phyloP scores from a whole-genome alignment of 1,140 invertebrate species.

The Phymorhynchus buccinoides region DNA sequence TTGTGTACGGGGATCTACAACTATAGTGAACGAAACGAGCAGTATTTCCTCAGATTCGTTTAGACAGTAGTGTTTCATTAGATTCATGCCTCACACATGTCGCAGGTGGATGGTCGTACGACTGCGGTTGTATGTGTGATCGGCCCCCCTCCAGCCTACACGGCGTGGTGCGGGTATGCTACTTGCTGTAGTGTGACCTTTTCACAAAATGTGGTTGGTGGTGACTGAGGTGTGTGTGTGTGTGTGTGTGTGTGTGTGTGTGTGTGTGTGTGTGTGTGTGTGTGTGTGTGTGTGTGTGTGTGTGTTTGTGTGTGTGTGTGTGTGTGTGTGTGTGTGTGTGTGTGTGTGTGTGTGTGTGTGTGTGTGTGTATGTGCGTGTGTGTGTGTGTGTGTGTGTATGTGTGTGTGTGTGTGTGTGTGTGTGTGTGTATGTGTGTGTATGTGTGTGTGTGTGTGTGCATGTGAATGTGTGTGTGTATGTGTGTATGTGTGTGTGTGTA shows the following conservation, averaged over 20 bases:
- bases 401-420: conserved; percentile 3
- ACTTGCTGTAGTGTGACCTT: not conserved
- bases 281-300: conserved; percentile 14
- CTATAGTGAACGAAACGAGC: too few relatives aligned
- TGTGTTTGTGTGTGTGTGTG: conserved; percentile 9
- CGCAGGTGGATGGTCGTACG: too few relatives aligned
- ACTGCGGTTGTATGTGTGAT: too few relatives aligned
- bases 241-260: conserved; percentile 30
- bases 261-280: conserved; percentile 29
- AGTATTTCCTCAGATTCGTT: too few relatives aligned
- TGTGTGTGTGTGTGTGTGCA: not conserved
- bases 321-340: not conserved
- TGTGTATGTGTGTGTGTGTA: not conserved
- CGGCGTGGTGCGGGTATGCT: too few relatives aligned
- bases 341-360: not conserved
- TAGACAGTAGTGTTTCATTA: too few relatives aligned
- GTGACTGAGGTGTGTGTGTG: not conserved
- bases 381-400: not conserved
- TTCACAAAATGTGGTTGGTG: not conserved
- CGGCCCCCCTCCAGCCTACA: too few relatives aligned
- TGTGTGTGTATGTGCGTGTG: not conserved
- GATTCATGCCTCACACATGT: too few relatives aligned
- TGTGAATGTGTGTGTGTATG: not conserved
- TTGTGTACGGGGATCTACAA: too few relatives aligned
- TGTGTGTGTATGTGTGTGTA: not conserved